Evolutionary conservation across 2,113 vertebrate species (phyloP).

Genomic region (Numenius arquata): DNA sequence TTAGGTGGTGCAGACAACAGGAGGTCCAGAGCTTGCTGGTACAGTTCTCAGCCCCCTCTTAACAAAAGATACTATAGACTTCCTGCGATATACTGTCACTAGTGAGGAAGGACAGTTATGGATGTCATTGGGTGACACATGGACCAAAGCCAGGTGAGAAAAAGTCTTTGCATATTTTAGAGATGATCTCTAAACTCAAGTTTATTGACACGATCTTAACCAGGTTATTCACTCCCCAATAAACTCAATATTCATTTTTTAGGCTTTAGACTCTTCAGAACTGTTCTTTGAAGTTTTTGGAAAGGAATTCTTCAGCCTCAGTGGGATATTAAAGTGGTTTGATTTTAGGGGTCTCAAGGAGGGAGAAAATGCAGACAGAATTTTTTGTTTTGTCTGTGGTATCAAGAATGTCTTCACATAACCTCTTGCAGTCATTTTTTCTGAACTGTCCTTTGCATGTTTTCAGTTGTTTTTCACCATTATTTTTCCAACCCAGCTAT

Average conservation of each 20-base stretch:
- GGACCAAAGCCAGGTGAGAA: constrained; percentile 90
- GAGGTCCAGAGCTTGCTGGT: constrained; percentile 85
- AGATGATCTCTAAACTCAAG: not conserved
- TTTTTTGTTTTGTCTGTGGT: not conserved
- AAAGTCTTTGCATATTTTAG: not conserved
- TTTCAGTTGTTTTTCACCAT: not conserved
- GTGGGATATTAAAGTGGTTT: not conserved
- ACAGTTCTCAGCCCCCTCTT: constrained; percentile 89
- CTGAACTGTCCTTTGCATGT: not conserved
- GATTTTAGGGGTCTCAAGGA: not conserved
- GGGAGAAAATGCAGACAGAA: not conserved
- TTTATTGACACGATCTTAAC: not conserved
- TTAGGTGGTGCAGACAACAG: constrained; percentile 91
- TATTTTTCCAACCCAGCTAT: not conserved
- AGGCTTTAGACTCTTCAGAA: not conserved
- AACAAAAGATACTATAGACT: constrained; percentile 87
- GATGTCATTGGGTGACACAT: constrained; percentile 87
- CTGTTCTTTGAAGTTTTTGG: not conserved
- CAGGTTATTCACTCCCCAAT: rapidly evolving
- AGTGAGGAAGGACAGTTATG: constrained; percentile 89
- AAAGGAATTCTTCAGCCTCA: not conserved
- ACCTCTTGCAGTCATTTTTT: not conserved
- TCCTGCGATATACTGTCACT: constrained; percentile 80
- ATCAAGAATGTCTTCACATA: not conserved
- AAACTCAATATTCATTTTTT: not conserved